Evolutionary conservation across 2,888 invertebrate genomes (phyloP), one percentile per base, ranked within the genome.

Genomic region (Liposcelis brunnea): DNA sequence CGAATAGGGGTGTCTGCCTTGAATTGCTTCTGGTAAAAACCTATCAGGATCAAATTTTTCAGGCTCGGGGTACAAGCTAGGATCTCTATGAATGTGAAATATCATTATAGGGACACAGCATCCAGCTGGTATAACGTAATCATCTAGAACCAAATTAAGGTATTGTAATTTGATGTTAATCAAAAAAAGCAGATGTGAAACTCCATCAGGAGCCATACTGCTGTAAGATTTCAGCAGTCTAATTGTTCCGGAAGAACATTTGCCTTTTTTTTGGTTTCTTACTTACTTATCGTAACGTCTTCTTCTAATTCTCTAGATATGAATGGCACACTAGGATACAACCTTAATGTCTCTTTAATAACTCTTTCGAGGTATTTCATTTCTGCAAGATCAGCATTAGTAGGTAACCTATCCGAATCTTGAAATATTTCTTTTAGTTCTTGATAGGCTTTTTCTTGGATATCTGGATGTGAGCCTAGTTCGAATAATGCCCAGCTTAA

Each of bases 401-500:
- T 44, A 16, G 36, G 18, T 11, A 36, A 19, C 10, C 44, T 2
- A n/a, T 44, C 44, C 5, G 44, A 44, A 7, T 19, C 36, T 5
- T 21, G 3, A 35, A 35, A 44, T 8, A 44, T 44, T 8, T 5
- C 7, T n/a, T 44, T 19, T n/a, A 36, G 35, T 19, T 44, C 44
- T 12, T 36, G 14, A 19, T 44, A 19, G 2, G 36, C 36, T 21
- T 40, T 19, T 11, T 19, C 19, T 59, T 71, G 71, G 42, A 69
- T 60, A 8, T 67, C 61, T 1, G 64, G 65, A 54, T 71, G 56
- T 36, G 61, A 58, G n/a, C 69, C 71, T 38, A 74, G 60, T 44
- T 70, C 57, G 53, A 66, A 68, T 11, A 68, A 54, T 7, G 66
- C 61, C 70, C 71, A 74, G 52, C 61, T 63, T 26, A 69, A 61